Conservation (phyloP, 2,888 invertebrate species). For the Nomada lathburiana region DNA sequence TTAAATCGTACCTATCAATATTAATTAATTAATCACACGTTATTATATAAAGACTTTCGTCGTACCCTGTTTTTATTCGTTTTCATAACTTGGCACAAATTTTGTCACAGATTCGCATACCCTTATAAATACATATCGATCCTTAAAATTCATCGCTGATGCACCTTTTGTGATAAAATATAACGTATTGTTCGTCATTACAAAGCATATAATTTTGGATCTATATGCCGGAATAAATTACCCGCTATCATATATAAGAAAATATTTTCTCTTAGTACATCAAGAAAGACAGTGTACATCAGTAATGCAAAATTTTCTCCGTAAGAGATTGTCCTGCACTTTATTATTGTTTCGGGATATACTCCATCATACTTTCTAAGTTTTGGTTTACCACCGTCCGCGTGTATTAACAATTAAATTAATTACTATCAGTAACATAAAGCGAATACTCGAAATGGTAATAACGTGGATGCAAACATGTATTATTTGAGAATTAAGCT, state of each 20-base stretch:
- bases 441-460: slow-evolving; percentile 24
- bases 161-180: slow-evolving; percentile 43
- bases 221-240: slow-evolving; percentile 45
- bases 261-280: slow-evolving; percentile 60
- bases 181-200: slow-evolving; percentile 39
- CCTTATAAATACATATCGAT: slow-evolving; percentile 44
- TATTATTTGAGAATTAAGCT: slow-evolving; percentile 29
- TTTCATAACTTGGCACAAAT: slow-evolving; percentile 61
- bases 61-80: slow-evolving; percentile 31
- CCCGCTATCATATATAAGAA: slow-evolving; percentile 57
- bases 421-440: slow-evolving; percentile 30
- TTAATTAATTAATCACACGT: not conserved
- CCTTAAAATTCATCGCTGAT: slow-evolving; percentile 62
- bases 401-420: slow-evolving; percentile 33
- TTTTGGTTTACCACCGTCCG: slow-evolving; percentile 57
- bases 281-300: slow-evolving; percentile 55
- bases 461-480: slow-evolving; percentile 45
- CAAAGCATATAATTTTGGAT: slow-evolving; percentile 45
- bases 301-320: slow-evolving; percentile 61
- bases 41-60: slow-evolving; percentile 43
- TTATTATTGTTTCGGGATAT: slow-evolving; percentile 60
- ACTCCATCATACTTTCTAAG: slow-evolving; percentile 63
- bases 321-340: slow-evolving; percentile 69
- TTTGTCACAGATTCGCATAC: slow-evolving; percentile 45
- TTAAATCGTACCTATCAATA: not conserved